Base-by-base conservation (phyloP, 1,140 invertebrate species). In the Chironomus striatipennis region DNA sequence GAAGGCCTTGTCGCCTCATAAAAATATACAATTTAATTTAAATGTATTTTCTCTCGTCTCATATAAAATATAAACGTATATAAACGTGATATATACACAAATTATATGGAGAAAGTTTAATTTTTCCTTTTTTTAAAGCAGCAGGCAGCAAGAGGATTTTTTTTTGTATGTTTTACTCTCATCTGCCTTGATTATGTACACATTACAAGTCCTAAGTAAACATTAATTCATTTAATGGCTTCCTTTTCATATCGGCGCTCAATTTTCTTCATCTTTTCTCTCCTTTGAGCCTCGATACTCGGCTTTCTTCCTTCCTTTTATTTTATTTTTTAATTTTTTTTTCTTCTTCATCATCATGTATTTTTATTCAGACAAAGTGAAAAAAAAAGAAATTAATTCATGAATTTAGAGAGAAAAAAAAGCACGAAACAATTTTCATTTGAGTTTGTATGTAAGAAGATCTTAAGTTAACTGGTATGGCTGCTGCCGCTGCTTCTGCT, bases 191-290 rank as follows among this genome's bases (percentile, higher is more conserved):
- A 70, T 70, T 70, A 21, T 70, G 65, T 70, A 70, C 65, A 70
- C 20, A 70, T 70, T 70, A 70, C 65, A 70, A 70, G 65, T 70
- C 65, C 65, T 70, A 21, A 70, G 65, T 70, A 70, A 70, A 70
- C 20, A 70, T 70, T 70, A 70, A 70, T 70, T 70, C 65, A 70
- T 70, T 70, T 70, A 70, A 70, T 70, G 65, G 65, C 65, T 70
- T 70, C 65, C 65, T 70, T 70, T 70, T 70, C 65, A 70, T 70
- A 70, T 70, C 17, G 47, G 47, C 47, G 47, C 65, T 70, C 65
- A 70, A 70, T 70, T 70, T 70, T 70, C 20, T 70, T 20, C 17
- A 18, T 20, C 20, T 21, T 17, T 21, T 70, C 65, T 18, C 18
- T 67, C 18, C 20, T 70, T 18, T 18, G 17, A 20, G 65, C 65